Percentiles rank a stretch among this genome's conserved stretches.
These are phyloP conservation scores for Hylaea fasciaria DNA, from an alignment of 2,888 invertebrate species.

Conservation along the genomic window DNA sequence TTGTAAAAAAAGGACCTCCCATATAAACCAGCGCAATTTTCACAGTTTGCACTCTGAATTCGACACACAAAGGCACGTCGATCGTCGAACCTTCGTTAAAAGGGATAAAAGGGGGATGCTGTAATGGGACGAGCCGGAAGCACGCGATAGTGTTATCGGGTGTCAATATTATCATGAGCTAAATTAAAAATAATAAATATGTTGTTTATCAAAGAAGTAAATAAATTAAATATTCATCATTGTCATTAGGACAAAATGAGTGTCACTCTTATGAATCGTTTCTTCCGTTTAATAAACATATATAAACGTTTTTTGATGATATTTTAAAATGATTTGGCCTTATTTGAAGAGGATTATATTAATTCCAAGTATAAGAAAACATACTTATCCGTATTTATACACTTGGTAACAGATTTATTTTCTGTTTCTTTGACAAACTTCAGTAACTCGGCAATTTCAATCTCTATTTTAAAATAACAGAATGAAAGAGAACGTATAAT, in stretches of 20 bases:
- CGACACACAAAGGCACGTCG: conserved; percentile 46
- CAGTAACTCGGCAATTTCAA: too few species aligned
- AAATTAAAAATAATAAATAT: conserved; percentile 13
- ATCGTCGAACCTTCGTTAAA: conserved; percentile 59
- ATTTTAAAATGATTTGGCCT: too few species aligned
- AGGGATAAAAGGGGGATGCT: conserved; percentile 54
- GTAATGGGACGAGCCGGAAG: conserved; percentile 48
- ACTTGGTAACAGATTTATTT: too few species aligned
- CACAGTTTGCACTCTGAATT: conserved; percentile 53
- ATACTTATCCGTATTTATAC: too few species aligned
- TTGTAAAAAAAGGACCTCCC: conserved; percentile 23
- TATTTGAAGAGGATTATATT: too few species aligned
- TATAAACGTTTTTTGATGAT: too few species aligned
- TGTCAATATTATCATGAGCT: conserved; percentile 12
- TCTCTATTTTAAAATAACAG: neutral
- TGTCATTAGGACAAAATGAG: too few species aligned
- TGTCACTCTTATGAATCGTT: too few species aligned
- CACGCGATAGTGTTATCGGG: conserved; percentile 14
- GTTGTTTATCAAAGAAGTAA: neutral
- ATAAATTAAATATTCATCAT: neutral
- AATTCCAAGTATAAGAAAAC: too few species aligned
- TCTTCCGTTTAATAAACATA: too few species aligned
- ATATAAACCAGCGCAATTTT: conserved; percentile 36
- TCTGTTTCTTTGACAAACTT: too few species aligned
- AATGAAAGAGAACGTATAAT: too few species aligned